These are phyloP conservation scores for Metalampra italica DNA, from an alignment of 2,888 invertebrate species.

Conservation along the genomic window DNA sequence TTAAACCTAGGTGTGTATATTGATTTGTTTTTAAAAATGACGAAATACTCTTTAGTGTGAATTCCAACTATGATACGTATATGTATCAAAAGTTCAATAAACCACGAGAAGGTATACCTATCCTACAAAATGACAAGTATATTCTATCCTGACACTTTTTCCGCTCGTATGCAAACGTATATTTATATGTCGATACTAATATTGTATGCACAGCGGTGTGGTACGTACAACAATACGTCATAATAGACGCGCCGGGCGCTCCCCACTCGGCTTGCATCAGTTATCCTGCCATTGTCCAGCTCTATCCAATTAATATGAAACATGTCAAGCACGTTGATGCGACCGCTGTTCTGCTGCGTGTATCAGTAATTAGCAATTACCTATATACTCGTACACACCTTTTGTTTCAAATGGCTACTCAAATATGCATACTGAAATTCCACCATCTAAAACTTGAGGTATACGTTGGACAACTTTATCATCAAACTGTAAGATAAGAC, in stretches of 20 bases:
- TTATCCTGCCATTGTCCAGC: conserved; percentile 53
- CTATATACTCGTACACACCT: too few species aligned
- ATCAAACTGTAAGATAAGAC: too few species aligned
- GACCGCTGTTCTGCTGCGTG: conserved; percentile 47
- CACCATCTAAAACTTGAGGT: too few species aligned
- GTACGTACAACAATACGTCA: conserved; percentile 66
- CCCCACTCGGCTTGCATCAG: conserved; percentile 34
- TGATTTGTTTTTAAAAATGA: not conserved
- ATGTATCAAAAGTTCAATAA: too few species aligned
- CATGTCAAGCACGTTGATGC: conserved; percentile 64
- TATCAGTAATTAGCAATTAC: conserved; percentile 63
- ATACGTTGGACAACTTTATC: too few species aligned
- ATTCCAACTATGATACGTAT: too few species aligned
- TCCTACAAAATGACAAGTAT: too few species aligned
- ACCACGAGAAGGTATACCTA: too few species aligned
- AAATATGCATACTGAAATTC: too few species aligned
- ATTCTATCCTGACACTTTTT: too few species aligned
- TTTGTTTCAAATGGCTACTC: conserved; percentile 4
- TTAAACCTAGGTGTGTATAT: not conserved
- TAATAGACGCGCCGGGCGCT: conserved; percentile 51
- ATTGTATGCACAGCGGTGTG: not conserved
- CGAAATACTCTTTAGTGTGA: too few species aligned
- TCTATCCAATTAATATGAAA: conserved; percentile 70
- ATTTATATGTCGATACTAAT: not conserved
- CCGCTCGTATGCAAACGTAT: too few species aligned